phyloP scores from a whole-genome alignment of 2,113 vertebrate species.

The Pterocles gutturalis region DNA sequence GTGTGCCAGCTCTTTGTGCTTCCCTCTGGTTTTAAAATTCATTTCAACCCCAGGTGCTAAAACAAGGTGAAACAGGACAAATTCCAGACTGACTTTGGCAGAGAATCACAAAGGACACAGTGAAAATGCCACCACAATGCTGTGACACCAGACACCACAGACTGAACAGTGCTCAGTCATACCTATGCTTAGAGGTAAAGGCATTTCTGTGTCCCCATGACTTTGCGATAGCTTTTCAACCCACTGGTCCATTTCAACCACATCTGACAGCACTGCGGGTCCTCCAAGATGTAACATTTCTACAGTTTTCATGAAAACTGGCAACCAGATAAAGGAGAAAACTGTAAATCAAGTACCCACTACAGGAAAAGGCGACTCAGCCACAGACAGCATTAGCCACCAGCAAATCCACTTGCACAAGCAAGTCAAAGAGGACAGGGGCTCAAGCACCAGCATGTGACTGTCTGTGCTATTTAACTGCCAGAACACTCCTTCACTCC shows the following conservation, averaged over 20 bases:
- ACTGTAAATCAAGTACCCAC: neutral
- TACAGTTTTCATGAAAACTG: neutral
- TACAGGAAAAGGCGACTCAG: neutral
- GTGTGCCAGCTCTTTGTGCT: slow-evolving; percentile 57
- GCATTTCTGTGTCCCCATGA: neutral
- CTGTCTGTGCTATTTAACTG: neutral
- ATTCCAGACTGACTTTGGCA: slow-evolving; percentile 9
- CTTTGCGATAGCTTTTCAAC: neutral
- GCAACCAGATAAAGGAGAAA: neutral
- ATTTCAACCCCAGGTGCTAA: slow-evolving; percentile 50
- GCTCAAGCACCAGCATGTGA: neutral
- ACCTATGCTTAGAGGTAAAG: neutral
- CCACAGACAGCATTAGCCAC: neutral
- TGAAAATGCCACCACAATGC: neutral
- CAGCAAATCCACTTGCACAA: neutral
- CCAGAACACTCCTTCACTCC: neutral
- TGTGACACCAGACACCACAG: neutral
- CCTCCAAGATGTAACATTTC: neutral
- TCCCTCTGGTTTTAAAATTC: slow-evolving; percentile 37
- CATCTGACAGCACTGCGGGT: neutral
- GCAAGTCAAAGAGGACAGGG: neutral
- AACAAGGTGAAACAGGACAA: slow-evolving; percentile 48
- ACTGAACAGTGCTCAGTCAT: neutral
- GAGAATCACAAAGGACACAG: neutral
- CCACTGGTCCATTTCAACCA: neutral